Evolutionary conservation across 2,797 vertebrate species (phyloP).

Genomic region (Rousettus madagascariensis): DNA sequence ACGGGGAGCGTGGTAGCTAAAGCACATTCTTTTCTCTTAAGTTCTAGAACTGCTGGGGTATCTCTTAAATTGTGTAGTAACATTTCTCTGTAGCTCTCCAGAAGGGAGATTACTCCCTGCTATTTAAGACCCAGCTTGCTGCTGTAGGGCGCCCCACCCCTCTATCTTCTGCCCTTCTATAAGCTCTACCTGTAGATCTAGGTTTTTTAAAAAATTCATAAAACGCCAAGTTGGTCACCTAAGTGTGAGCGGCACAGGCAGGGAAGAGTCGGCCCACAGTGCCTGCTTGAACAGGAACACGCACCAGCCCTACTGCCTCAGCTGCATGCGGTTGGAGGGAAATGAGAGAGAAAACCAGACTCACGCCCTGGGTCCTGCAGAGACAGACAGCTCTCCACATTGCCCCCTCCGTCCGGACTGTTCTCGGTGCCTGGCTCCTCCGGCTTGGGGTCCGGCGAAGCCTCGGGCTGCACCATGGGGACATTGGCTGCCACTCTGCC

Average conservation of each 20-base stretch:
- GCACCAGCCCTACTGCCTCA: background rate
- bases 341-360: conserved; percentile 75
- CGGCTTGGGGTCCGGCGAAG: conserved; percentile 72
- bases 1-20: background rate
- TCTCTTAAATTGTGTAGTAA: background rate
- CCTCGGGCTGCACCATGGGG: conserved; percentile 81
- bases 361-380: conserved; percentile 89
- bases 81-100: background rate
- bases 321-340: background rate
- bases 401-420: conserved; percentile 82
- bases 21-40: background rate
- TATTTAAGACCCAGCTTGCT: background rate
- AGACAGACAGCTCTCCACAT: conserved; percentile 81
- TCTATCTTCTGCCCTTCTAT: background rate
- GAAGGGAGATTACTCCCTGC: background rate
- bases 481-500: conserved; percentile 81
- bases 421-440: conserved; percentile 81
- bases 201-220: background rate
- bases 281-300: background rate
- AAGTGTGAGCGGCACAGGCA: background rate
- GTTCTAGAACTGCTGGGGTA: background rate
- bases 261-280: background rate
- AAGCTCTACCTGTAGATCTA: background rate
- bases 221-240: background rate
- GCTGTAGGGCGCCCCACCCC: background rate